These are phyloP conservation scores for Coreoperca whiteheadi DNA, from an alignment of 2,113 vertebrate species.

Conservation along the genomic window DNA sequence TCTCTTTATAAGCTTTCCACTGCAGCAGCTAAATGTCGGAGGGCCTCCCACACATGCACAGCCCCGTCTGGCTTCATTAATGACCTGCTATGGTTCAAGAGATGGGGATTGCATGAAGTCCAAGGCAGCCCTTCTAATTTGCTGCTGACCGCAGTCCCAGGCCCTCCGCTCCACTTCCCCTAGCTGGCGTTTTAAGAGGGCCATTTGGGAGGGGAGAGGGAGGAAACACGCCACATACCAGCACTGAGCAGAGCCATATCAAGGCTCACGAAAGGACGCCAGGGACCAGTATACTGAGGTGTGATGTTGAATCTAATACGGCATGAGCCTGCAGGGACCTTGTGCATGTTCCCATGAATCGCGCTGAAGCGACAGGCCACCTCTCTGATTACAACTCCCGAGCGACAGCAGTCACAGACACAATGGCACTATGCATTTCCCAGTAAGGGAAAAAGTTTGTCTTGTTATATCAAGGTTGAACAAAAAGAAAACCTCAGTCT, in stretches of 20 bases:
- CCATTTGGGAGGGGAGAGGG: constrained; percentile 69
- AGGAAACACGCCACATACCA: constrained; percentile 69
- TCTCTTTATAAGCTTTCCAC: constrained; percentile 74
- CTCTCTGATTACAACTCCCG: constrained; percentile 2
- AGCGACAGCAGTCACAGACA: not conserved
- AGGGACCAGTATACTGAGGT: constrained; percentile 54
- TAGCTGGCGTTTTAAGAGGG: constrained; percentile 68
- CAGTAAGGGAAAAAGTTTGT: constrained; percentile 3
- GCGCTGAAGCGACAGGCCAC: not conserved
- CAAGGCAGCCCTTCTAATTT: constrained; percentile 78
- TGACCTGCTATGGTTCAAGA: constrained; percentile 67
- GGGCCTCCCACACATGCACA: constrained; percentile 69
- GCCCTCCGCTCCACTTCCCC: constrained; percentile 67
- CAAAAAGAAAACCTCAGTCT: constrained; percentile 29
- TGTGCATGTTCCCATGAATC: constrained; percentile 46
- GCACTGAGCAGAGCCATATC: constrained; percentile 48
- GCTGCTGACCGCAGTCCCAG: constrained; percentile 66
- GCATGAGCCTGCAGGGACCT: constrained; percentile 25
- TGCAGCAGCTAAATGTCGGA: constrained; percentile 47
- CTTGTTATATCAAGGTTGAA: constrained; percentile 2
- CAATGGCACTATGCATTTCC: not conserved
- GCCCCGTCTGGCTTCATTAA: constrained; percentile 79
- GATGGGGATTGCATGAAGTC: constrained; percentile 73
- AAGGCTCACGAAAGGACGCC: constrained; percentile 28
- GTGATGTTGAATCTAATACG: constrained; percentile 59